phyloP scores from a whole-genome alignment of 1,140 invertebrate genomes.

The Bombus pyrosoma region DNA sequence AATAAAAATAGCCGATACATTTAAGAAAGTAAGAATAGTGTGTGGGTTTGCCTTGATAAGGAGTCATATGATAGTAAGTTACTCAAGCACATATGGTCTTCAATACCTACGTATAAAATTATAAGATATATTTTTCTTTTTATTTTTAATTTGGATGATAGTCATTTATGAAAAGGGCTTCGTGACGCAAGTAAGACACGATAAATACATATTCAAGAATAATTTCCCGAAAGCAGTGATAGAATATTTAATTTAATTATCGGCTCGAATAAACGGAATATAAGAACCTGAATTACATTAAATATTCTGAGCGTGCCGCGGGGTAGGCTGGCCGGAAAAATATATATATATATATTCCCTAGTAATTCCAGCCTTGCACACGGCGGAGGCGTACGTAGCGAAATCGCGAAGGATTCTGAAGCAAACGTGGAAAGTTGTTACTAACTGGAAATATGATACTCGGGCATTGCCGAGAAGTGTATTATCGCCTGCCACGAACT shows the following conservation, averaged over 20 bases:
- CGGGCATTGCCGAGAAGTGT: conserved; percentile 42
- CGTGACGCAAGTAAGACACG: not conserved
- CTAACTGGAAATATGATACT: conserved; percentile 46
- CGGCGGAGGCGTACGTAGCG: not conserved
- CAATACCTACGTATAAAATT: no score
- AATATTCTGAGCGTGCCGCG: conserved; percentile 5
- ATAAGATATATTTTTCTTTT: no score
- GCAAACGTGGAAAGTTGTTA: conserved; percentile 51
- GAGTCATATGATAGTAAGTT: no score
- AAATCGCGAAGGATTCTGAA: conserved; percentile 29
- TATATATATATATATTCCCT: not conserved
- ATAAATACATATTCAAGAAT: not conserved
- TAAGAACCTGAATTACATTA: conserved; percentile 16
- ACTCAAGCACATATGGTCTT: no score
- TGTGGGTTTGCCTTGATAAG: no score
- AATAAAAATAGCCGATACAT: not conserved
- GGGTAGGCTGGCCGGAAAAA: not conserved
- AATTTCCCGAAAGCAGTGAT: not conserved
- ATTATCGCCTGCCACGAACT: conserved; percentile 48
- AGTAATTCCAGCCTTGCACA: conserved; percentile 22
- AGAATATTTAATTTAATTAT: conserved; percentile 36
- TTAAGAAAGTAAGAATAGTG: accelerated
- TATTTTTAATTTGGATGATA: no score
- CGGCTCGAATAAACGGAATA: not conserved
- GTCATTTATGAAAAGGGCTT: no score